Base-by-base conservation (phyloP, 2,113 vertebrate species). In the Phylloscopus trochiloides region DNA sequence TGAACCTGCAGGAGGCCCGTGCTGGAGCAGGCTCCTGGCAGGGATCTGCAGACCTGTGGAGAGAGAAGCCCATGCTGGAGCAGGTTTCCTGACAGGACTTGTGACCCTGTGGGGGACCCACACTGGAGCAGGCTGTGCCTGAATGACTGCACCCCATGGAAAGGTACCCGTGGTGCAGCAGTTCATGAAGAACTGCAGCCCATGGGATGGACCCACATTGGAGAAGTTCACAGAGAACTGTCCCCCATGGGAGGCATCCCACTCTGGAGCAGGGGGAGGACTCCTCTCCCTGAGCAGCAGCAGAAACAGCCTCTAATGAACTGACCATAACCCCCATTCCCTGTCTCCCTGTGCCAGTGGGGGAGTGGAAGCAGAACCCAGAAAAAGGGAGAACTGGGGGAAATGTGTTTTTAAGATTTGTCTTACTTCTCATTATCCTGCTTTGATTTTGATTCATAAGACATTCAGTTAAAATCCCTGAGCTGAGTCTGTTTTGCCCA, bases 1-100 rank as follows among this genome's bases (percentile, higher is more conserved):
- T 48, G 59, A 50, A 13, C 16, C 24, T 57, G 34, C 2, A 4
- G 34, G 31, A 50, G 16, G 12, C 42, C 10, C 0, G 0, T n/a
- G 48, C 14, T 55, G 68, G 40, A n/a, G 17, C 48, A 83, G 67
- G 38, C 1, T 62, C 48, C 38, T 54, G 67, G 8, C 57, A 83
- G 26, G 32, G 17, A 25, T 3, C 17, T 83, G 48, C 57, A 83
- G 8, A 45, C 6, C n/a, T 1, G 0, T 18, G 48, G 57, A 38
- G n/a, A 54, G 40, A 47, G 28, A 6, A 73, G 28, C 14, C 28
- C 28, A 10, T 7, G 9, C 15, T 15, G 50, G 42, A 55, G 12
- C 22, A 65, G 70, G 2, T 38, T 17, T 85, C 29, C 34, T 40
- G 50, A 3, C 1, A 57, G 40, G 15, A 48, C 6, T 65, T n/a